Evolutionary conservation across 2,888 invertebrate species (phyloP), one percentile per base, ranked within the genome.

Genomic region (Koerneria pararmatus): DNA sequence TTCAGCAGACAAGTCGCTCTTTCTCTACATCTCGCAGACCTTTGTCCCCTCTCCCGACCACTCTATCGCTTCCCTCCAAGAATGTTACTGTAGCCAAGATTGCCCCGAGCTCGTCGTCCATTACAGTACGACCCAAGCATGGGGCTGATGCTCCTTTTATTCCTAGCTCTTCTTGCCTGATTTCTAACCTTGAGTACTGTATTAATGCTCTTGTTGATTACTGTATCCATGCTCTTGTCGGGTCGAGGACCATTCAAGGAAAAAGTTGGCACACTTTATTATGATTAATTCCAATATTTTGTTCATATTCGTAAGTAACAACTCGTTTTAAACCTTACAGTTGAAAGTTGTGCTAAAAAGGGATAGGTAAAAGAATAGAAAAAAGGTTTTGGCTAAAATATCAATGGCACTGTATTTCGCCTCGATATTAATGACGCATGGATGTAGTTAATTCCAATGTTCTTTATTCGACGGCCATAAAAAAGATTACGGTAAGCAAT

Each of bases 21-120:
- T 62, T n/a, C 62, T 62, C 29, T 62, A 62, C 32, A 58, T 74
- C 32, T 70, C 72, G 11, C 71, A 69, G 54, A 71, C 69, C 1
- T 76, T 76, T 54, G 73, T 73, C 4, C 76, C 76, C 15, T 76
- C 76, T 15, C 74, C 73, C 2, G 76, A 74, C 46, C 73, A 74
- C 57, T 74, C 74, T 27, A 69, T 75, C 29, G 69, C 73, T 57
- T 69, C 72, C 15, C 65, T 71, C 35, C 46, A 58, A 37, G 53
- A 35, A 31, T 62, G 62, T 62, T 62, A 62, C 53, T n/a, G 22
- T 19, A 32, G 27, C 24, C 51, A 53, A 19, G 31, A 48, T 49
- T 48, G 48, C 22, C 27, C 32, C 29, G 62, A 71, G n/a, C 54
- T 76, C 8, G 69, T 72, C 4, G 62, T 76, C 8, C 72, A 76